phyloP scores from a whole-genome alignment of 2,797 vertebrate species.

The Geotrypetes seraphini region DNA sequence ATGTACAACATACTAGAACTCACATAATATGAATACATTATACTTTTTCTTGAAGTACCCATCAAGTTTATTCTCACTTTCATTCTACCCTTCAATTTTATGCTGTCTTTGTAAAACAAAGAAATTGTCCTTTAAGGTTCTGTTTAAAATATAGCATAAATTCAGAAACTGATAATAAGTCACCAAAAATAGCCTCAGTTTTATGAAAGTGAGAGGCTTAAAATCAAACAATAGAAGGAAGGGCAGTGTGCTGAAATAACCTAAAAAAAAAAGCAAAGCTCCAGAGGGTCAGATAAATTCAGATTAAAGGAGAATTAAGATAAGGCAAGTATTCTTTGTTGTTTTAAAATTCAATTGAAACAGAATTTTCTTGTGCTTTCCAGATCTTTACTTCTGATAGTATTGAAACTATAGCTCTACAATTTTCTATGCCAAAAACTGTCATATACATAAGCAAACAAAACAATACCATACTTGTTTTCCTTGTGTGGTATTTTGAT shows the following conservation, averaged over 20 bases:
- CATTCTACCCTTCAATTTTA: slow-evolving; percentile 12
- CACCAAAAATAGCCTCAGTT: slow-evolving; percentile 31
- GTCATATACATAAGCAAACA: background rate
- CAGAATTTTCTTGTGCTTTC: background rate
- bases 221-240: slow-evolving; percentile 38
- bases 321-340: slow-evolving; percentile 7
- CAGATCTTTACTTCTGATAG: slow-evolving; percentile 3
- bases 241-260: slow-evolving; percentile 28
- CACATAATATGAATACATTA: too few relatives aligned
- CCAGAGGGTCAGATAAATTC: background rate
- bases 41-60: slow-evolving; percentile 6
- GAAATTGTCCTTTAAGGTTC: too few relatives aligned
- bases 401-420: background rate
- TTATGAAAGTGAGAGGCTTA: slow-evolving; percentile 32
- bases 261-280: too few relatives aligned
- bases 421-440: slow-evolving; percentile 9
- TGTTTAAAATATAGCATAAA: too few relatives aligned
- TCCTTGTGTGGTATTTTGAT: background rate
- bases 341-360: background rate
- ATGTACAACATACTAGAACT: too few relatives aligned
- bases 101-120: slow-evolving; percentile 23
- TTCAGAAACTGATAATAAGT: too few relatives aligned
- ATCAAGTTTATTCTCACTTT: slow-evolving; percentile 7
- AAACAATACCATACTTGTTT: background rate
- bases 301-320: slow-evolving; percentile 13